Conservation (phyloP, 2,888 invertebrate species). For the Coleophora deauratella region DNA sequence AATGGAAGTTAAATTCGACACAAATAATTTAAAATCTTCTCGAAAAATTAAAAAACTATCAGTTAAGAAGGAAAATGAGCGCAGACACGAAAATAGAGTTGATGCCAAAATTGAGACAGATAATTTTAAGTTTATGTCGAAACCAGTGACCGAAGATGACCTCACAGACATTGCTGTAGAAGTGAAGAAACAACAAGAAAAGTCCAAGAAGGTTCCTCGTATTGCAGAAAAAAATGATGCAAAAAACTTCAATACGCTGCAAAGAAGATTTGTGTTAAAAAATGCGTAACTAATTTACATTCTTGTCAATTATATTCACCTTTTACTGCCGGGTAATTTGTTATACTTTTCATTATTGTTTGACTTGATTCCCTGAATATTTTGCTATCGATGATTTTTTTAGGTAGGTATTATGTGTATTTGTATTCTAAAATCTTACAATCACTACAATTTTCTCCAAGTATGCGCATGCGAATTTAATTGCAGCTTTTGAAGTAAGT, state of each 20-base stretch:
- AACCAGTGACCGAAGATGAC: slow-evolving; percentile 17
- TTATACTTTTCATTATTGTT: too few relatives aligned
- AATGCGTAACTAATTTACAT: neutral
- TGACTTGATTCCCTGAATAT: too few relatives aligned
- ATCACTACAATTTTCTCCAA: too few relatives aligned
- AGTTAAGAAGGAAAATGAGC: slow-evolving; percentile 2
- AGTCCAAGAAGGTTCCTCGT: neutral
- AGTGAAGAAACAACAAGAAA: slow-evolving; percentile 1
- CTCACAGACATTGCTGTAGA: slow-evolving; percentile 13
- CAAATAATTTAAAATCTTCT: neutral
- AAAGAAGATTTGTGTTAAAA: neutral
- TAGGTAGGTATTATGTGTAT: too few relatives aligned
- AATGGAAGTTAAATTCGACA: slow-evolving; percentile 11
- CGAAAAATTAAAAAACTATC: neutral
- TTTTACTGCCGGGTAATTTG: too few relatives aligned
- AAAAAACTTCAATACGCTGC: neutral
- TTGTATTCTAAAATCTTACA: too few relatives aligned
- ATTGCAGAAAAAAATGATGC: neutral
- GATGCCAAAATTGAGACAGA: slow-evolving; percentile 23
- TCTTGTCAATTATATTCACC: too few relatives aligned
- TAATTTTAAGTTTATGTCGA: slow-evolving; percentile 25
- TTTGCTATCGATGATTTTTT: too few relatives aligned
- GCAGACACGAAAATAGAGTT: neutral
- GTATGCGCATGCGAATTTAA: too few relatives aligned
- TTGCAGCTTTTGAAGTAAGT: too few relatives aligned